A percentile compares a stretch with the other conserved stretches of the same genome.
Evolutionary conservation across 2,888 invertebrate genomes (phyloP).

Genomic region (Lepidochrysops patricia): DNA sequence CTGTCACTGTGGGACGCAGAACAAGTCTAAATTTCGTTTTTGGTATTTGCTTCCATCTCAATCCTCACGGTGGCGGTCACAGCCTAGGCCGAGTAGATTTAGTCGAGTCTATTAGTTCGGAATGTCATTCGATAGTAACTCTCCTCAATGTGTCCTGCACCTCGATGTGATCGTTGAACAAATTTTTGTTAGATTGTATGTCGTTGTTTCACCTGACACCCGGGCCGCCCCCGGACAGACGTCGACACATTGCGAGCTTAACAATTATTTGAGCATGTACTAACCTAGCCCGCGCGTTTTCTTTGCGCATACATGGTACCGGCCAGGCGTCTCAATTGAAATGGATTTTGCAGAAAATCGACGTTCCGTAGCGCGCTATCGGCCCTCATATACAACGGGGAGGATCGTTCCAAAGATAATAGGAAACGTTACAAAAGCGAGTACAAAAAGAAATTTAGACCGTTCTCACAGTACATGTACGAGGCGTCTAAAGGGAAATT

Average conservation of each 20-base stretch:
- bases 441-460: conserved; percentile 88
- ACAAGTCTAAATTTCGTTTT: conserved; percentile 76
- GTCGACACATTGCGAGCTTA: conserved; percentile 68
- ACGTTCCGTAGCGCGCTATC: conserved; percentile 75
- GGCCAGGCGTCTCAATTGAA: conserved; percentile 66
- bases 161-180: conserved; percentile 61
- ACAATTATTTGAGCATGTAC: conserved; percentile 72
- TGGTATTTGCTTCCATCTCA: conserved; percentile 68
- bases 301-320: conserved; percentile 66
- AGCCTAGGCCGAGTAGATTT: conserved; percentile 62
- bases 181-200: conserved; percentile 68
- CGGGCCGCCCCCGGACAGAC: conserved; percentile 41
- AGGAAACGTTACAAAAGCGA: conserved; percentile 83
- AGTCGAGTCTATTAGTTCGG: conserved; percentile 58
- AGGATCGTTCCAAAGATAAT: conserved; percentile 77
- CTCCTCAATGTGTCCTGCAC: conserved; percentile 58
- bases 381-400: conserved; percentile 74
- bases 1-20: conserved; percentile 57
- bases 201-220: conserved; percentile 71
- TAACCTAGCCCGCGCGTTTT: conserved; percentile 69
- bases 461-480: conserved; percentile 86
- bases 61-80: conserved; percentile 63
- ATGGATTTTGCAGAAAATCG: conserved; percentile 75
- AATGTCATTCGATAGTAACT: conserved; percentile 65
- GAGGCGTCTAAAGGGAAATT: conserved; percentile 80